Evolutionary conservation across 2,888 invertebrate genomes (phyloP), one percentile per base, ranked within the genome.

Genomic region (Erpobdella octoculata): DNA sequence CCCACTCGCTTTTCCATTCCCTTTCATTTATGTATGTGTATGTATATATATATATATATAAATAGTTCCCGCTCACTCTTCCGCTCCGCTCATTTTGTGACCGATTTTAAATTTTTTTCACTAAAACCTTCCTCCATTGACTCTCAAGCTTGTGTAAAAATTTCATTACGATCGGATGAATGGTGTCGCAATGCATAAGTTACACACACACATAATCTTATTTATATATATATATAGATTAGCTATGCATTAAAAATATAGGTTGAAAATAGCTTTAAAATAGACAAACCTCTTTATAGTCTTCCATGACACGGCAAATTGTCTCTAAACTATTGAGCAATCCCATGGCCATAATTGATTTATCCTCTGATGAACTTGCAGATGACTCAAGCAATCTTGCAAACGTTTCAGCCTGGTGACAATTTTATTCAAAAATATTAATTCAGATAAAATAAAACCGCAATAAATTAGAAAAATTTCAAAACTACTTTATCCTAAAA

Each of bases 331-430:
- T 95, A 81, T 92, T 95, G 15, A 98, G 85, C 37, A 98, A 86
- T 28, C 96, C 95, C 91, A 97, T 94, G 0, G 96, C 94, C 0
- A 94, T 92, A 71, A 97, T 92, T 8, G 95, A 93, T 81, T 93
- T 94, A 82, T 97, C 96, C 79, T 96, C 96, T 0, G 91, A 90
- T 3, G 91, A 91, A 78, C 31, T 33, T 73, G 82, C 83, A 2
- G 80, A 83, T 1, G 80, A 83, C 41, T 80, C 79, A 70, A 84
- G 73, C 31, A 84, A 80, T 70, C 80, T 78, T 25, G 80, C 79
- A 78, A 84, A 84, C 35, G 84, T 83, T 71, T 80, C 75, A 9
- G 83, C 82, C 83, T 83, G 53, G 15, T 41, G 46, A 28, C 12
- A 61, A 62, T 15, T 62, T 28, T 62, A 62, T 28, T 28, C 4